Percentiles rank a stretch among this genome's conserved stretches.
Conservation (phyloP, 2,888 invertebrate species). For the Luperina nickerlii region DNA sequence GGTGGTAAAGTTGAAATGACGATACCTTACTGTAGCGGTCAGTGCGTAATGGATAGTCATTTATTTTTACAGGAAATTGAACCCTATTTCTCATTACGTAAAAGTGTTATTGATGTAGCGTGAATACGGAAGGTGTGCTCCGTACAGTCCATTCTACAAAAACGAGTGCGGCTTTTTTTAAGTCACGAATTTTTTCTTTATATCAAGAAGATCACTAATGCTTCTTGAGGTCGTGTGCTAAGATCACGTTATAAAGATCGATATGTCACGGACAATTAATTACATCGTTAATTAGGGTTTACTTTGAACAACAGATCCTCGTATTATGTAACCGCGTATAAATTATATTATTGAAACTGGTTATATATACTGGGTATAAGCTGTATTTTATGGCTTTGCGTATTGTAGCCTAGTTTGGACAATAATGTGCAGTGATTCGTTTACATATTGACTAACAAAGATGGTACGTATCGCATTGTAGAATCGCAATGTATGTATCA, state of each 20-base stretch:
- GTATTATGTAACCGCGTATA: slow-evolving; percentile 38
- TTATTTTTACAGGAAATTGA: slow-evolving; percentile 61
- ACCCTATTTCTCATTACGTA: slow-evolving; percentile 53
- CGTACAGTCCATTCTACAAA: slow-evolving; percentile 10
- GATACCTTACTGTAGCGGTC: slow-evolving; percentile 42
- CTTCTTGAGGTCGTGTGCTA: slow-evolving; percentile 26
- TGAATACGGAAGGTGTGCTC: slow-evolving; percentile 28
- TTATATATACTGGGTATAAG: slow-evolving; percentile 24
- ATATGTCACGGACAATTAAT: slow-evolving; percentile 64
- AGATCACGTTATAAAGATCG: slow-evolving; percentile 34
- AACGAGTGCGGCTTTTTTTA: slow-evolving; percentile 26
- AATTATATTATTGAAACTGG: slow-evolving; percentile 33
- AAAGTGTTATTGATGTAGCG: slow-evolving; percentile 57
- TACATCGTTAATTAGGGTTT: slow-evolving; percentile 60
- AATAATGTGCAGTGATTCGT: slow-evolving; percentile 28
- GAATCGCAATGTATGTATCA: neutral
- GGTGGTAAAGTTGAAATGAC: slow-evolving; percentile 20
- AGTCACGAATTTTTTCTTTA: slow-evolving; percentile 31
- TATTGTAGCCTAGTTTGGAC: slow-evolving; percentile 22
- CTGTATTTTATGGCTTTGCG: slow-evolving; percentile 30
- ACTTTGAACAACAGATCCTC: slow-evolving; percentile 35
- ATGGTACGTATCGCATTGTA: slow-evolving; percentile 14
- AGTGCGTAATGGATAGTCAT: slow-evolving; percentile 52
- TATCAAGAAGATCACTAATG: slow-evolving; percentile 15
- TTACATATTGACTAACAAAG: slow-evolving; percentile 23